Evolutionary conservation across 1,140 invertebrate genomes (phyloP), one percentile per base, ranked within the genome.

Genomic region (Zaprionus vittiger): DNA sequence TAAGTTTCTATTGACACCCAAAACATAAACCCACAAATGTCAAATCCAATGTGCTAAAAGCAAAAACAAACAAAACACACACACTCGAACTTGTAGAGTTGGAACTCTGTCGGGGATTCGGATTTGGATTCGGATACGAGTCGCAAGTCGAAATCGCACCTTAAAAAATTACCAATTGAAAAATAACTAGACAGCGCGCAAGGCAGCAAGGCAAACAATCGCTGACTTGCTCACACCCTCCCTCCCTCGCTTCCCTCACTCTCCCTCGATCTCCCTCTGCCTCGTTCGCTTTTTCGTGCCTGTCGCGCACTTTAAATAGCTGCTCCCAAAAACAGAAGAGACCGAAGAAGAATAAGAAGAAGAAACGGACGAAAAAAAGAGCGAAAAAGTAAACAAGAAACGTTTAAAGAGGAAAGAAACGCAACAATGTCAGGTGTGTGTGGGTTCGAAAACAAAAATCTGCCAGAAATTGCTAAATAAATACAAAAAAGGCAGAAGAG

Each of bases 381-480:
- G 44, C 24, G 15, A 47, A 41, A 60, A 49, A 65, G 34, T 31
- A 38, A 54, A 65, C 38, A 31, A 65, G 26, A 28, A 44, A 28
- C 7, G 15, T 31, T 57, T 31, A 28, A 44, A 44, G 47, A 63
- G 22, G 11, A 38, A 59, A 61, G 41, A 24, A 55, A 62, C 69
- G 59, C 26, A 38, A 62, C 37, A 55, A 61, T 61, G 65, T 57
- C 63, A 64, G 70, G 55, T 57, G 73, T 71, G 73, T 59, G 68
- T 28, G 63, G 61, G 49, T 54, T 59, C 34, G 52, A 64, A 60
- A 57, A 28, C 31, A 49, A 63, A 63, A 73, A 54, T 67, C 44
- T 41, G 63, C 11, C 71, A 60, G 38, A 67, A 73, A 73, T 73
- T 73, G 55, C 71, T 73, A 67, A 73, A 73, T 67, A 73, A 73